A percentile compares a stretch with the other conserved stretches of the same genome.
Conservation (phyloP, 2,888 invertebrate species). For the Alcis repandata region DNA sequence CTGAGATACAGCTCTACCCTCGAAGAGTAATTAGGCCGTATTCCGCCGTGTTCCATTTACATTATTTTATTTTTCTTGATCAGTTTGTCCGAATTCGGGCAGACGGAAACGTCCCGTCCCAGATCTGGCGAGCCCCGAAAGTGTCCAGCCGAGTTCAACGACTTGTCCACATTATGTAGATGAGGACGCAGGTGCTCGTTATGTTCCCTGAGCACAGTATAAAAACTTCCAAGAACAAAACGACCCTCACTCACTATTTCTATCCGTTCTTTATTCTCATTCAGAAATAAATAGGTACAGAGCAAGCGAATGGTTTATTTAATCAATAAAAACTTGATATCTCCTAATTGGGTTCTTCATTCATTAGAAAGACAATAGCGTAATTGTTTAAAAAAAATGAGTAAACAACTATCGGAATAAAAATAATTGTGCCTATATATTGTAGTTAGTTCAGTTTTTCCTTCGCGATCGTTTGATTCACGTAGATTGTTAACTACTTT, state of each 20-base stretch:
- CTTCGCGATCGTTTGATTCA: no score
- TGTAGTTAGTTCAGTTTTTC: no score
- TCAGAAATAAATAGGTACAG: conserved; percentile 32
- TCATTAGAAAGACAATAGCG: no score
- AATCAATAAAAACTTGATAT: background rate
- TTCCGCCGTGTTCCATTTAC: no score
- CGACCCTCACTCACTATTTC: conserved; percentile 78
- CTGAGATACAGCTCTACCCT: no score
- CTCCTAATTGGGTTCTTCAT: no score
- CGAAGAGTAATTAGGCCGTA: no score
- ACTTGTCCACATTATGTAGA: conserved; percentile 85
- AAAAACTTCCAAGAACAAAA: conserved; percentile 79
- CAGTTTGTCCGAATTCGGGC: conserved; percentile 41
- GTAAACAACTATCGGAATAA: no score
- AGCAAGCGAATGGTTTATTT: background rate
- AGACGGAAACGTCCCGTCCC: background rate
- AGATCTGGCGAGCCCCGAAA: conserved; percentile 55
- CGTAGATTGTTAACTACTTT: background rate
- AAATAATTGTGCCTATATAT: no score
- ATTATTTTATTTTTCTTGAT: background rate
- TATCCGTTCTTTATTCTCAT: conserved; percentile 57
- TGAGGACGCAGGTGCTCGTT: conserved; percentile 82
- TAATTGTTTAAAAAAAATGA: no score
- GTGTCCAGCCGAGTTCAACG: conserved; percentile 75
- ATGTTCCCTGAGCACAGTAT: conserved; percentile 76